A percentile compares a stretch with the other conserved stretches of the same genome.
phyloP scores from a whole-genome alignment of 1,140 invertebrate species.

The Neomicropteryx cornuta region DNA sequence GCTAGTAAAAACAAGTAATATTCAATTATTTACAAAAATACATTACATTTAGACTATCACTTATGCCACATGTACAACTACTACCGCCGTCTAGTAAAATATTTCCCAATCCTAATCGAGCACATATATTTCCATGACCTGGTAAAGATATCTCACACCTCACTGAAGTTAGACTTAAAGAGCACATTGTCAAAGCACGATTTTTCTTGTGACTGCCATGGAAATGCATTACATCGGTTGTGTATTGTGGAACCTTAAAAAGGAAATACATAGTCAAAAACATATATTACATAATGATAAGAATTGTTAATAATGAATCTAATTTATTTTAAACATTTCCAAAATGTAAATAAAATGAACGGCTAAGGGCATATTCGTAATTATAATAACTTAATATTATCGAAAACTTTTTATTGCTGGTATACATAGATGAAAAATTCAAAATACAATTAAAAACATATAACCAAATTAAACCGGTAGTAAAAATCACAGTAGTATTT shows the following conservation, averaged over 20 bases:
- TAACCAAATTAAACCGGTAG: too few relatives aligned
- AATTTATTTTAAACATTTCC: constrained; percentile 2
- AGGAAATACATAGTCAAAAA: background rate
- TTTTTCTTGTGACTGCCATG: constrained; percentile 25
- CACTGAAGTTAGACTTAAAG: constrained; percentile 25
- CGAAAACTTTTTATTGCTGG: too few relatives aligned
- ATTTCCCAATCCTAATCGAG: constrained; percentile 27
- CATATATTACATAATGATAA: background rate
- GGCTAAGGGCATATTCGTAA: too few relatives aligned
- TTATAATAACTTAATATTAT: too few relatives aligned
- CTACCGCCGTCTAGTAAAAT: constrained; percentile 31
- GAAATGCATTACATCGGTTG: constrained; percentile 5
- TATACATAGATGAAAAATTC: too few relatives aligned
- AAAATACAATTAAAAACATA: too few relatives aligned
- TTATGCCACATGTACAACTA: constrained; percentile 29
- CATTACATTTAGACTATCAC: constrained; percentile 15
- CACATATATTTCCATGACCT: constrained; percentile 28
- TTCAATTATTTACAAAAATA: constrained; percentile 1
- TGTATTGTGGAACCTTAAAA: constrained; percentile 11
- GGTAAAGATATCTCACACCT: constrained; percentile 28
- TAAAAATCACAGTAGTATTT: too few relatives aligned
- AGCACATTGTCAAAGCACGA: constrained; percentile 30
- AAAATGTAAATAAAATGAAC: too few relatives aligned
- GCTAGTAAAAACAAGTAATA: background rate
- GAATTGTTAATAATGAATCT: constrained; percentile 2